These are phyloP conservation scores for Zaprionus ghesquierei DNA, from an alignment of 1,140 invertebrate species.

Conservation along the genomic window DNA sequence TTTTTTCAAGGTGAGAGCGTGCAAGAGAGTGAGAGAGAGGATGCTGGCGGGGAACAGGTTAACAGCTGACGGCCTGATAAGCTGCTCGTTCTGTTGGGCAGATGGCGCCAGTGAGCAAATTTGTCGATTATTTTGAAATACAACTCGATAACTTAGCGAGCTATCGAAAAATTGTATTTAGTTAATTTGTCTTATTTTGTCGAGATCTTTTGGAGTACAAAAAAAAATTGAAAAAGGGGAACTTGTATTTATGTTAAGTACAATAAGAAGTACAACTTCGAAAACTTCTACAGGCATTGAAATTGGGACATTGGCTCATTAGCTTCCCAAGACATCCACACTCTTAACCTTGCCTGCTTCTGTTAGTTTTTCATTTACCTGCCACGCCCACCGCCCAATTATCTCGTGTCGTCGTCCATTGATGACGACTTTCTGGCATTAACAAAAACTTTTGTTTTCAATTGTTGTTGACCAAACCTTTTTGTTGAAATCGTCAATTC, in stretches of 20 bases:
- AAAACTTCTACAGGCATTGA: no score
- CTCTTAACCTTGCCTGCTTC: neutral
- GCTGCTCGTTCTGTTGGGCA: conserved; percentile 28
- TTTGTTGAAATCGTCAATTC: conserved; percentile 24
- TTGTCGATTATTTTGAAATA: neutral
- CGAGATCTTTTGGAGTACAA: no score
- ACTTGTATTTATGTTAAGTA: no score
- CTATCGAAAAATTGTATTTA: no score
- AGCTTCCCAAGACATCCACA: neutral
- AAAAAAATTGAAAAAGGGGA: no score
- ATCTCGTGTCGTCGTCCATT: neutral
- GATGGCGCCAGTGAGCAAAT: conserved; percentile 49
- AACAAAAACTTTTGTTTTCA: neutral
- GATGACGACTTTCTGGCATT: conserved; percentile 31
- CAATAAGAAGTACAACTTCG: no score
- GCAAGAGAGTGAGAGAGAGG: neutral
- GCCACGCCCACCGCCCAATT: neutral
- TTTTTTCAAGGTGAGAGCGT: conserved; percentile 40
- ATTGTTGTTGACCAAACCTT: neutral
- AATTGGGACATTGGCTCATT: no score
- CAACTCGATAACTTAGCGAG: no score
- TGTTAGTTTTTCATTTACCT: neutral
- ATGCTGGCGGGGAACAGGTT: neutral
- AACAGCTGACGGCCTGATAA: conserved; percentile 49
- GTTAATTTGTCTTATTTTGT: no score